Base-by-base conservation (phyloP, 1,140 invertebrate species). In the Ceratina calcarata region DNA sequence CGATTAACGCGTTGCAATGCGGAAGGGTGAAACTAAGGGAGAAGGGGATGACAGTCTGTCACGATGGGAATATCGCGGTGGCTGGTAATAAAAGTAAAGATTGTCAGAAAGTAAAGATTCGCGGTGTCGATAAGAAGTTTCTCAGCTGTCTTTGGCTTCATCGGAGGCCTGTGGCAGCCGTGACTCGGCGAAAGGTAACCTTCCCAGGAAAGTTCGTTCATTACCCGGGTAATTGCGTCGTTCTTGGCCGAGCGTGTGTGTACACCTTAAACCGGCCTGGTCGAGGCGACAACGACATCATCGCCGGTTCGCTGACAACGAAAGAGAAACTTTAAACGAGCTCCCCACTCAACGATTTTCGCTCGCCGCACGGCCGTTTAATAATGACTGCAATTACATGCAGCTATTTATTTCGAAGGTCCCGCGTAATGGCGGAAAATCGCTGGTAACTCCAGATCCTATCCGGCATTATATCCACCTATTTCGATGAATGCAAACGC, bases 151-250 rank as follows among this genome's bases (percentile, higher is more conserved):
- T 65, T 76, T 67, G 75, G 62, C 58, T 58, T 61, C 53, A 15
- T 20, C 64, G 53, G 49, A 24, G 58, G 62, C 53, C 15, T 18
- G 18, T 61, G 20, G 27, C 83, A 80, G 58, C 65, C 83, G 62
- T 69, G 68, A 76, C 82, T 74, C 45, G 74, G 67, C 79, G 68
- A 70, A 82, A 85, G 84, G 79, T 85, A 86, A 82, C 84, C 76
- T 82, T 75, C 75, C 45, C 57, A 65, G 53, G 74, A 84, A 85
- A 85, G 70, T 86, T 85, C 78, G 71, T 82, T 86, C 83, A 79
- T 86, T 86, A 86, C 67, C 82, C 68, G 80, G 60, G 53, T 86
- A 86, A 86, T 85, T 86, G 83, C 83, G 73, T 86, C 84, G 82
- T 85, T 85, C 82, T 73, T 70, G 78, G 53, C 32, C 24, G 79